Evolutionary conservation across 2,797 vertebrate species (phyloP).

Genomic region (Alauda arvensis): DNA sequence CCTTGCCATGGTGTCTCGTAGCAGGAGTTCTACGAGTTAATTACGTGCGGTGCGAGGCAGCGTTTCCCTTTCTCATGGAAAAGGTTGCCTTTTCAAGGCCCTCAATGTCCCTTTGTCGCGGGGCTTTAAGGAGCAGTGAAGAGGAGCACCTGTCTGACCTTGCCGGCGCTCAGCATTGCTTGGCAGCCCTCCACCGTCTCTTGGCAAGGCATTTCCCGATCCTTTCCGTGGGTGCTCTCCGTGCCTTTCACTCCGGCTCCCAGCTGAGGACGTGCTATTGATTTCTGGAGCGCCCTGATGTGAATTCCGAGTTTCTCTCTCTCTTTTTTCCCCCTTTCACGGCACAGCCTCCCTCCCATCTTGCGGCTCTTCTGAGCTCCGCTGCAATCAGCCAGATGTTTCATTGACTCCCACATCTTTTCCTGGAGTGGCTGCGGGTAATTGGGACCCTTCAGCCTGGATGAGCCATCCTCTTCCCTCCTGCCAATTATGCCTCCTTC

Average conservation of each 20-base stretch:
- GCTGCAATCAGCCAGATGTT: conserved; percentile 70
- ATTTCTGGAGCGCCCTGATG: conserved; percentile 43
- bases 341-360: conserved; percentile 44
- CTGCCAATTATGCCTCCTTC: not conserved
- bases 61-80: not conserved
- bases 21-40: conserved; percentile 56
- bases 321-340: conserved; percentile 46
- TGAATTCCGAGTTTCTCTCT: conserved; percentile 59
- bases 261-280: conserved; percentile 41
- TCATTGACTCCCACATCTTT: conserved; percentile 68
- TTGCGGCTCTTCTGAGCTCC: conserved; percentile 62
- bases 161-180: not conserved
- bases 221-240: conserved; percentile 45
- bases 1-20: conserved; percentile 57
- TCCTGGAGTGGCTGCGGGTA: conserved; percentile 62
- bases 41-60: conserved; percentile 37
- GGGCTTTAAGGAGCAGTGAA: conserved; percentile 21
- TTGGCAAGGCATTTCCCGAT: conserved; percentile 4
- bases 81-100: conserved; percentile 37
- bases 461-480: conserved; percentile 62
- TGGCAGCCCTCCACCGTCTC: conserved; percentile 51
- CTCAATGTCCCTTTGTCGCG: conserved; percentile 48
- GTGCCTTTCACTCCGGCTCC: conserved; percentile 7
- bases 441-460: conserved; percentile 63
- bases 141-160: conserved; percentile 63